Base-by-base conservation (phyloP, 2,797 vertebrate genomes). In the Eulemur albifrons region DNA sequence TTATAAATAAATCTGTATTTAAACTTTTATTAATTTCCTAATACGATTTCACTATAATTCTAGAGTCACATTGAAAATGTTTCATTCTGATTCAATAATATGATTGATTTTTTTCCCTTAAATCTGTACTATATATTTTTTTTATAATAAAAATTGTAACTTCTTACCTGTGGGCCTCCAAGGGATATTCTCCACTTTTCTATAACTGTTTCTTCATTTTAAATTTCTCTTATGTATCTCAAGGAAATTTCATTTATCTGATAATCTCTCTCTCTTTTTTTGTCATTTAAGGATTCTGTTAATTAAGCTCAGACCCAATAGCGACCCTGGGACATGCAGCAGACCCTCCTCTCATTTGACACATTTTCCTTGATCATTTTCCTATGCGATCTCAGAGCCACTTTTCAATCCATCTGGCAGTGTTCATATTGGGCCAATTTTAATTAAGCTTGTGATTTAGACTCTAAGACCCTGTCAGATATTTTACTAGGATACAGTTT, bases 371-470 rank as follows among this genome's bases (percentile, higher is more conserved):
- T 69, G 50, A 70, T 97, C 89, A 43, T 95, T 96, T 92, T 94
- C 92, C 91, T 84, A 0, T 90, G 93, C 93, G 85, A 95, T 93
- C 94, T 89, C 88, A 95, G 93, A 97, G 50, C 54, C 80, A 77
- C 89, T 97, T 92, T 93, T 94, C 90, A 85, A 20, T 90, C 93
- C 96, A 96, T 95, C 96, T 92, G 90, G 92, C 84, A 91, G 77
- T 95, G 93, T 50, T 95, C 72, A 73, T 81, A 92, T 96, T 94
- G 90, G 77, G 59, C 87, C 96, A 96, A 69, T 95, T 96, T 95
- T 97, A 97, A 94, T 97, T 97, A 97, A 96, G 70, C 92, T 96
- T 93, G 81, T 96, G 92, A 96, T 93, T 93, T 94, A 92, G 77
- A 88, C 54, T 94, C 72, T 82, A 87, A 95, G 84, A 89, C 43